Base-by-base conservation (phyloP, 2,113 vertebrate species). In the Acrocephalus arundinaceus region DNA sequence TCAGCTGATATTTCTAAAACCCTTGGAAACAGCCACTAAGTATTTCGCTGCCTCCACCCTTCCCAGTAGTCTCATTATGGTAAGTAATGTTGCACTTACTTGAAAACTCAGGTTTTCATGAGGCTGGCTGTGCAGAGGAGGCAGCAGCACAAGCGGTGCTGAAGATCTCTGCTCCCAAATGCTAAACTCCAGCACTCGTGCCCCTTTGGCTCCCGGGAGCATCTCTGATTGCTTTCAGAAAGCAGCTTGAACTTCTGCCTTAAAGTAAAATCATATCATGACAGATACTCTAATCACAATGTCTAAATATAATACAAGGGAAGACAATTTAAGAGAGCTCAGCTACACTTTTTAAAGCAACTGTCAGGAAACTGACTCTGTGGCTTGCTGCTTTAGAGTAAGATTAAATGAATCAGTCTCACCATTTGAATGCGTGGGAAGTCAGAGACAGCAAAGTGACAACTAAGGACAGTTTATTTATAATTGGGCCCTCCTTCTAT, bases 351-450 rank as follows among this genome's bases (percentile, higher is more conserved):
- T 93, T 94, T 89, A 7, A 93, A 96, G 87, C 70, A 92, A 85
- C 94, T 94, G 90, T 88, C 88, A 93, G 90, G 80, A 93, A 94
- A 95, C 88, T 82, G 92, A 89, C 80, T 93, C 86, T 93, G 80
- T 79, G 77, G 83, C 83, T 93, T 86, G 68, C 82, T 94, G 93
- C 85, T 92, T 90, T 96, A 68, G 92, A 92, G 95, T 90, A 95
- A 95, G 95, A 95, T 91, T 96, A 95, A 97, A 94, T 95, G 89
- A 96, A 96, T 96, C 92, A 92, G 92, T 96, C 92, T 92, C 92
- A 89, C 92, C 83, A 90, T 95, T 95, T 95, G 93, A 96, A 94
- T 91, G 96, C 10, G 77, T 96, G 90, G 96, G 93, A 97, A 96
- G 94, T 68, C 90, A 95, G 96, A 96, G 93, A 96, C 94, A 87